A percentile compares a stretch with the other conserved stretches of the same genome.
Evolutionary conservation across 2,797 vertebrate species (phyloP).

Genomic region (Tokudaia tokunoshimensis): DNA sequence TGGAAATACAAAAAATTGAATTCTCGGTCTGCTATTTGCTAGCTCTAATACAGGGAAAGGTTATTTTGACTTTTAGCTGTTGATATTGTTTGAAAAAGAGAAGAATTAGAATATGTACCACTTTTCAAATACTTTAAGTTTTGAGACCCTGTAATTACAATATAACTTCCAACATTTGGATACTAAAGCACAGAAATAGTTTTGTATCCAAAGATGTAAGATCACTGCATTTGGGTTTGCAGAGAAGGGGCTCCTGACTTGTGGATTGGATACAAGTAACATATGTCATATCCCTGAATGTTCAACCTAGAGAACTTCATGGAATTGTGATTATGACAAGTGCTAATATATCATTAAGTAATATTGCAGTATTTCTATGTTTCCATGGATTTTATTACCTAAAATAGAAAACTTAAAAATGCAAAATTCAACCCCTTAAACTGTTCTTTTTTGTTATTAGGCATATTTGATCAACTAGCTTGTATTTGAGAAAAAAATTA

Average conservation of each 20-base stretch:
- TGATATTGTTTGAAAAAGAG: constrained; percentile 47
- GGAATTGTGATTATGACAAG: neutral
- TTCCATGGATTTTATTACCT: neutral
- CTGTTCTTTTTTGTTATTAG: neutral
- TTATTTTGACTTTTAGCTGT: neutral
- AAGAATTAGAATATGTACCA: neutral
- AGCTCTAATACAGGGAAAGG: neutral
- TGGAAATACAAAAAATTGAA: neutral
- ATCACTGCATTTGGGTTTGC: neutral
- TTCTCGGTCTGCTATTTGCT: neutral
- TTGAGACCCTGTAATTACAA: constrained; percentile 2
- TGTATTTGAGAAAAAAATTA: neutral
- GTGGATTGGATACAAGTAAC: neutral
- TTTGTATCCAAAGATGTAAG: neutral
- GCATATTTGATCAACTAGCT: neutral
- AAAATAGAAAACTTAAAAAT: constrained; percentile 50
- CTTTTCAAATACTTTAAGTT: neutral
- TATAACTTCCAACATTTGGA: neutral
- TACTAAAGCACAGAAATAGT: neutral
- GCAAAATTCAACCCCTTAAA: neutral
- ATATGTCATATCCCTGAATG: neutral
- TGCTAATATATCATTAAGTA: neutral
- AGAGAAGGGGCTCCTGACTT: neutral
- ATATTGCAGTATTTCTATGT: neutral
- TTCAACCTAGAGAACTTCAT: neutral